Evolutionary conservation across 2,888 invertebrate species (phyloP).

Genomic region (Alsophila aescularia): DNA sequence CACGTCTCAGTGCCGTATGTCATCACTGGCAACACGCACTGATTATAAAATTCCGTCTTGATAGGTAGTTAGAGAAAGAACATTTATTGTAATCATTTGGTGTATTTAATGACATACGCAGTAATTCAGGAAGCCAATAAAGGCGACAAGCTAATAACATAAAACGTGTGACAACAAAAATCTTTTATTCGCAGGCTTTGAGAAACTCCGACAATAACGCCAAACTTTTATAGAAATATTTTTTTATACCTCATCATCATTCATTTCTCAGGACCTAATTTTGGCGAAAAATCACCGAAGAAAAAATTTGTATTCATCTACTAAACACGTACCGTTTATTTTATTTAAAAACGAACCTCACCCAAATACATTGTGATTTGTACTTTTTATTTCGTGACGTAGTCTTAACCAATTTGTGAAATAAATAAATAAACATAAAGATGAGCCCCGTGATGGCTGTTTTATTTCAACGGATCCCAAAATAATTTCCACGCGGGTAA

Average conservation of each 20-base stretch:
- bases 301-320: not conserved
- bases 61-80: too few species aligned
- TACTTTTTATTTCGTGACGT: too few species aligned
- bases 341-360: not conserved
- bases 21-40: too few species aligned
- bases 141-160: not conserved
- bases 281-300: not conserved
- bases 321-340: not conserved
- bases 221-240: not conserved
- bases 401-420: too few species aligned
- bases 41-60: too few species aligned
- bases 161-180: not conserved
- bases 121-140: not conserved
- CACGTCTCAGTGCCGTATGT: too few species aligned
- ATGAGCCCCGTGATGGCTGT: too few species aligned
- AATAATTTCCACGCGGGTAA: too few species aligned
- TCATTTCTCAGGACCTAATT: not conserved
- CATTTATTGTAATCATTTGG: too few species aligned
- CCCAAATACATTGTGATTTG: too few species aligned
- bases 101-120: not conserved
- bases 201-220: not conserved
- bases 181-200: not conserved
- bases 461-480: too few species aligned
- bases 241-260: slow-evolving; percentile 1
- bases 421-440: too few species aligned